phyloP scores from a whole-genome alignment of 35 echinoderm and acorn worm genomes.

The Hemicentrotus pulcherrimus region DNA sequence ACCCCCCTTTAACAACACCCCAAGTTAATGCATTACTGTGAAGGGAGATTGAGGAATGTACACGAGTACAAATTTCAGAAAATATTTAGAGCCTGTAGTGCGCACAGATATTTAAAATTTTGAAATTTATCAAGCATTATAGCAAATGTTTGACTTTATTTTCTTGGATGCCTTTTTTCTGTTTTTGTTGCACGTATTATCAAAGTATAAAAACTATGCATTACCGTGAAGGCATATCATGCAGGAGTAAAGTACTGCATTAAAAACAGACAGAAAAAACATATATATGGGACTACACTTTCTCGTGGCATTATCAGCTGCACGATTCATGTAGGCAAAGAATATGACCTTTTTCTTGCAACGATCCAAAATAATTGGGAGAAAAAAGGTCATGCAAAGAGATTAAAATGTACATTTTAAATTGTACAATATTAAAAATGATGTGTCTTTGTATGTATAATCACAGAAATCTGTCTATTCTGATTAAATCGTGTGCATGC shows the following conservation, averaged over 20 bases:
- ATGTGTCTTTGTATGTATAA: conserved; percentile 8
- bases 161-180: background rate
- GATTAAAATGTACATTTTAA: background rate
- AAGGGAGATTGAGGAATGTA: background rate
- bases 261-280: background rate
- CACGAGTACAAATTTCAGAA: background rate
- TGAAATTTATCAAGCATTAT: background rate
- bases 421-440: background rate
- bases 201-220: background rate
- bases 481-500: conserved; percentile 33
- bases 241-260: background rate
- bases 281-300: background rate
- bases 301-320: background rate
- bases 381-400: background rate
- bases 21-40: background rate
- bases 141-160: background rate
- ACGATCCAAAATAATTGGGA: background rate
- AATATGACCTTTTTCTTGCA: background rate
- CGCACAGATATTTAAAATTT: background rate
- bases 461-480: background rate
- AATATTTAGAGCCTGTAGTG: background rate
- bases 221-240: background rate
- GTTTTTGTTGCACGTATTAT: background rate
- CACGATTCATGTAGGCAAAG: background rate
- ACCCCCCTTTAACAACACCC: too few species aligned